Evolutionary conservation across 2,113 vertebrate genomes (phyloP), one percentile per base, ranked within the genome.

Genomic region (Halcyon malimbica): DNA sequence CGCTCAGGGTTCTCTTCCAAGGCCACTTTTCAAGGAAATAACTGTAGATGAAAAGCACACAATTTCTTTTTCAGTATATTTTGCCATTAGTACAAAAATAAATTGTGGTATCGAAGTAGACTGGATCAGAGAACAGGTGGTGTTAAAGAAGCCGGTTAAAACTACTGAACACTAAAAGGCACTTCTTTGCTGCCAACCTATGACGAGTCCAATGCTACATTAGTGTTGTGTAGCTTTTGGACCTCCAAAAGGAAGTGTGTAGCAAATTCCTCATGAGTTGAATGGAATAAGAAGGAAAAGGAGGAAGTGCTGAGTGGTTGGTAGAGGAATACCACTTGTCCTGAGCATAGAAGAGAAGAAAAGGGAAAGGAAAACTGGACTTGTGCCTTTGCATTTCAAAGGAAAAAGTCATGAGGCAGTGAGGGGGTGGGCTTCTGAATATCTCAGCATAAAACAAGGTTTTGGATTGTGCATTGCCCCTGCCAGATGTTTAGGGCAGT

Each of bases 41-140:
- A 53, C 87, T 51, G 37, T 4, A 90, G 31, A 18, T 51, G 79
- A 60, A 83, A 93, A 92, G 75, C 81, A 10, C 89, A 74, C 14
- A 4, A 41, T 94, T 97, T 93, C 97, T 94, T 96, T 96, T 57
- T 95, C 94, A 82, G 89, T 84, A 87, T 78, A 42, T 92, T 95
- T 96, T 94, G 92, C 95, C 69, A 25, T 50, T 0, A 83, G 69
- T 81, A 91, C 64, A 97, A 97, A 97, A 97, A 97, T 95, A 97
- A 97, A 97, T 84, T 46, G 85, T 86, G 94, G 95, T 67, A 35
- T 33, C 14, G 19, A 76, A 92, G 86, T 7, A 79, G 94, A 59
- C 33, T 0, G 10, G 56, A 62, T 19, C 20, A 41, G 93, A 91
- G 92, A 97, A 48, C 97, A 97, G 97, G 96, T 97, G 97, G 89